Evolutionary conservation across 2,888 invertebrate species (phyloP).

Genomic region (Drosophila cognata): DNA sequence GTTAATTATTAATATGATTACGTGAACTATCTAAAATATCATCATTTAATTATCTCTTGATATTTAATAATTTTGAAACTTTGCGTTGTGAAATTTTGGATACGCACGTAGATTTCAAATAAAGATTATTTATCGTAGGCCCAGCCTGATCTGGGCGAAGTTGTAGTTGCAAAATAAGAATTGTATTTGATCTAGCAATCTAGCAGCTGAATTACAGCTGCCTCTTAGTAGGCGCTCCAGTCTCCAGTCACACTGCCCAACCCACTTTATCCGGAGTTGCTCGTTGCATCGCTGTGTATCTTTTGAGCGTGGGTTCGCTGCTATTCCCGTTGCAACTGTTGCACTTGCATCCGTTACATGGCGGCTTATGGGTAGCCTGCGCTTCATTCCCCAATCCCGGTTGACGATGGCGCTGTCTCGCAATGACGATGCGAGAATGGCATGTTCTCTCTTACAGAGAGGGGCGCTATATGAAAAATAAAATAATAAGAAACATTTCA

Average conservation of each 20-base stretch:
- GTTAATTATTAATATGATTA: background rate
- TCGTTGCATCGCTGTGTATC: background rate
- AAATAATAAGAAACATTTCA: background rate
- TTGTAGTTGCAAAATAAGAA: background rate
- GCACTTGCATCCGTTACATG: slow-evolving; percentile 47
- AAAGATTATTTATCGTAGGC: background rate
- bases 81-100: background rate
- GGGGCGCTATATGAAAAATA: background rate
- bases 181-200: too few relatives aligned
- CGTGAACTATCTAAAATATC: background rate
- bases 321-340: slow-evolving; percentile 22
- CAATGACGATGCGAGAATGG: background rate
- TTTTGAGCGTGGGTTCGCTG: background rate
- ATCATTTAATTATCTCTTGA: background rate
- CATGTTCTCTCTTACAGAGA: background rate
- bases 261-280: background rate
- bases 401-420: background rate
- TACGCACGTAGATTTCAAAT: background rate
- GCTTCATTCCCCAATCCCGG: background rate
- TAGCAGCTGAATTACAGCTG: background rate
- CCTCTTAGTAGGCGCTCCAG: background rate
- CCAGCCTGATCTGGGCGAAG: too few relatives aligned
- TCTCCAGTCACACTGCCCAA: background rate
- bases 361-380: slow-evolving; percentile 19
- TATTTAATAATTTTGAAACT: background rate